Base-by-base conservation (phyloP, 1,140 invertebrate genomes). In the Diorhabda elongata region DNA sequence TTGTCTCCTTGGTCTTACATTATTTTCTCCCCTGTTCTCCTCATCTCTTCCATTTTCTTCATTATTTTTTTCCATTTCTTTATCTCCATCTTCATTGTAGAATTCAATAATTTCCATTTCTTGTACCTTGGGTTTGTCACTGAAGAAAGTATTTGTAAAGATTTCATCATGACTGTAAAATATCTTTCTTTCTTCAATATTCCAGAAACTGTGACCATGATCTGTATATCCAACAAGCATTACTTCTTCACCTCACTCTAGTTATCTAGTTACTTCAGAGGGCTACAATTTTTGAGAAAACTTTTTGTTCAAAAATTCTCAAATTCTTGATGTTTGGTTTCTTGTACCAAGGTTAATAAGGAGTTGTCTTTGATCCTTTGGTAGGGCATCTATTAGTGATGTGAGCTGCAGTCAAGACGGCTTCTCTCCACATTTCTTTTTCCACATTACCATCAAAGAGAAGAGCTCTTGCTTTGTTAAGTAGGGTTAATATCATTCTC, bases 331-430 rank as follows among this genome's bases (percentile, higher is more conserved):
- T 8, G 56, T 57, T 11, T 57, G 56, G 56, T 57, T 57, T 57
- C 11, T 57, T 57, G 1, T 8, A 8, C 60, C n/a, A 61, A 8
- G 8, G 1, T 61, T 42, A 7, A n/a, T 8, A 7, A 9, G 60
- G 60, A 11, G 60, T 61, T 26, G 7, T 42, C 7, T 61, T 26
- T 8, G 67, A 4, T 9, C 44, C 3, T 4, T 41, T 44, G 6
- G 66, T 64, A 7, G 65, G 66, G 41, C 78, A 80, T 67, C 77
- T 74, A 71, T 84, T 84, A 4, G 81, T 62, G 0, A 82, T 69
- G 69, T 76, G 80, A 1, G 71, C 78, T 11, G 80, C 76, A 44
- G 74, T 78, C 66, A 79, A 77, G 2, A 79, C 63, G 5, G 78
- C 76, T 71, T 79, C 76, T 57, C 72, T 76, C 77, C 74, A 80